Evolutionary conservation across 2,888 invertebrate genomes (phyloP), one percentile per base, ranked within the genome.

Genomic region (Celastrina argiolus): DNA sequence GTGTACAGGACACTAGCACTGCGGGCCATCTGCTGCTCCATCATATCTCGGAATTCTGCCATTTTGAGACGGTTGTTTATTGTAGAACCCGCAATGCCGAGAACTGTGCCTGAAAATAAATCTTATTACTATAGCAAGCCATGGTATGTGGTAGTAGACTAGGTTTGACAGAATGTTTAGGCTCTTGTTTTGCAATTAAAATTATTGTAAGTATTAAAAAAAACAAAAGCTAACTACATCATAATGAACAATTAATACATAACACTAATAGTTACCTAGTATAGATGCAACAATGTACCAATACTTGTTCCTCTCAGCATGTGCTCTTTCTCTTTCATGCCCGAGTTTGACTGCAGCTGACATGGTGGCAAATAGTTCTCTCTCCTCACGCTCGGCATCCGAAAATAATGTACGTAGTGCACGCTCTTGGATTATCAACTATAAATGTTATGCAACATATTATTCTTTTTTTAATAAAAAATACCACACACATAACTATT

Each of bases 231-330:
- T n/a, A n/a, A n/a, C n/a, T n/a, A n/a, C n/a, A n/a, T n/a, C n/a
- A n/a, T n/a, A n/a, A n/a, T 31, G 1, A 12, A 56, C 12, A 66
- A 14, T 18, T n/a, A n/a, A n/a, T n/a, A n/a, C n/a, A n/a, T n/a
- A n/a, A n/a, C n/a, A n/a, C n/a, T n/a, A n/a, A n/a, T n/a, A 56
- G 85, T 84, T 69, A 90, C 92, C 92, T 41, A 94, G 84, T 72
- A 95, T 88, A 5, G 95, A 95, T 6, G 94, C 95, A 56, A 95
- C 94, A 66, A 96, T 92, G 70, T 95, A 95, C 94, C 96, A 96
- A 81, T 97, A 97, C 83, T 97, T 97, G 68, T 96, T 96, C 67
- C 95, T 92, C 80, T 97, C 96, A 3, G 95, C 93, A 75, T 96
- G 95, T 0, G 95, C 94, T 42, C 97, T 84, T 81, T 97, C 97